A percentile compares a stretch with the other conserved stretches of the same genome.
Conservation (phyloP, 2,797 vertebrate species). For the Sardinella longiceps region DNA sequence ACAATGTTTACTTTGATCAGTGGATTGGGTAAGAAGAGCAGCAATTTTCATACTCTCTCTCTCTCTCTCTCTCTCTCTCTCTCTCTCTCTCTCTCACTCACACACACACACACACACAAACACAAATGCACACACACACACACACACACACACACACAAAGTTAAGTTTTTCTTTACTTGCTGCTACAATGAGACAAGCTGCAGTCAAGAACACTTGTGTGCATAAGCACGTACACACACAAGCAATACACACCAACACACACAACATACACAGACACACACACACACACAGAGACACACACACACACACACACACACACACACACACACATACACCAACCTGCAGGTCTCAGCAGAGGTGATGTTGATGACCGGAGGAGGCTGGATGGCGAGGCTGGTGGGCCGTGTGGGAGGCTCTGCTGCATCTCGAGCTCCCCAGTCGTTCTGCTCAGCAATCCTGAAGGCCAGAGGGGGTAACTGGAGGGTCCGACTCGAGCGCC, state of each 20-base stretch:
- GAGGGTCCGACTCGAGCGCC: slow-evolving; percentile 77
- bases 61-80: slow-evolving; percentile 16
- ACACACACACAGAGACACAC: neutral
- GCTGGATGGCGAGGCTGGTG: slow-evolving; percentile 74
- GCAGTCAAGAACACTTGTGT: neutral
- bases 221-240: neutral
- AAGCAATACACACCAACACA: no score
- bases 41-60: neutral
- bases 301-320: slow-evolving; percentile 1
- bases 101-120: no score
- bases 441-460: slow-evolving; percentile 79
- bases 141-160: neutral
- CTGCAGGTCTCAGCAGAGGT: slow-evolving; percentile 74
- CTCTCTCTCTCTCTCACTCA: neutral
- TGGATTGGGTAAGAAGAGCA: neutral
- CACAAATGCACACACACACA: slow-evolving; percentile 7
- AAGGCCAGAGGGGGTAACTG: slow-evolving; percentile 83
- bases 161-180: neutral
- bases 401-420: slow-evolving; percentile 70
- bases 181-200: no score
- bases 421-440: slow-evolving; percentile 74
- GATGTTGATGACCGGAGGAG: slow-evolving; percentile 81
- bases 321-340: neutral
- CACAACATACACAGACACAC: slow-evolving; percentile 26
- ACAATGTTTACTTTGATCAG: neutral